Evolutionary conservation across 1,140 invertebrate species (phyloP), one percentile per base, ranked within the genome.

Genomic region (Drosophila pachea): DNA sequence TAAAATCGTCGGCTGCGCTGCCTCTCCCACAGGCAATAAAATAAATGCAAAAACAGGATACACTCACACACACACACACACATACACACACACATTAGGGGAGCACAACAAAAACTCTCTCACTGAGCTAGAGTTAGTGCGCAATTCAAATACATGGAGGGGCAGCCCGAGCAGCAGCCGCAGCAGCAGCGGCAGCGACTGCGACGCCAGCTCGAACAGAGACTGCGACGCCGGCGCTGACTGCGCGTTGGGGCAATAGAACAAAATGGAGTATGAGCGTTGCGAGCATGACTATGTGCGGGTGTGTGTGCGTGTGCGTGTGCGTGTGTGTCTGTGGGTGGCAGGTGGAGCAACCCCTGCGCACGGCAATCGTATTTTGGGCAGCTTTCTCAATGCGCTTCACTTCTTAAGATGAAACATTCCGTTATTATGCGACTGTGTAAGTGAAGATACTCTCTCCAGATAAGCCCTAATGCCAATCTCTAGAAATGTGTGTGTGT

Each of bases 71-170:
- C 38, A 61, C n/a, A n/a, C n/a, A n/a, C n/a, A n/a, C 50, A 36
- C 55, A 58, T 29, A 49, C n/a, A 49, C 16, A 56, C 45, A 61
- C 53, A 72, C 38, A 61, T 12, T 14, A 43, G 31, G 47, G 53
- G 33, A 49, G 36, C 42, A 66, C 49, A 42, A 52, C 33, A 58
- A 38, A 36, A 49, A 45, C 55, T 50, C 58, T 74, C 68, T 68
- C 61, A 40, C 74, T 86, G 82, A 86, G 81, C 81, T 84, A 86
- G 73, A 77, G 81, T 81, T 87, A 87, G 84, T 87, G 84, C 84
- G 84, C 84, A 87, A 87, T 87, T 87, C 84, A 87, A 87, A 87
- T 86, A 70, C 48, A 74, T 76, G 76, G 68, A 87, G 81, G 79
- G 79, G 79, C 79, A 78, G 52, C 47, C 36, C 22, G 55, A 33